Evolutionary conservation across 1,140 invertebrate genomes (phyloP).

Genomic region (Drosophila melanica): DNA sequence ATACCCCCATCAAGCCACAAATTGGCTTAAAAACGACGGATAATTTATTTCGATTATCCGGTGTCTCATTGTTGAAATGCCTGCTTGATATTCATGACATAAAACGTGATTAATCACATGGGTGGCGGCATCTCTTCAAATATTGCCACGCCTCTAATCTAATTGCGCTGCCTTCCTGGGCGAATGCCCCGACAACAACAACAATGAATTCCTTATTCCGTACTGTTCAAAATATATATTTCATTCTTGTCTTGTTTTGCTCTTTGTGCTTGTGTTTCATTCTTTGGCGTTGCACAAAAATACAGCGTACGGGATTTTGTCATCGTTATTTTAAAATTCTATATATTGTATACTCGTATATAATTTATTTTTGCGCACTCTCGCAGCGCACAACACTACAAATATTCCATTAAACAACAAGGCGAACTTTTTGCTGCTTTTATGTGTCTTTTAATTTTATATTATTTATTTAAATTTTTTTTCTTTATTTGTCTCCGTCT

Average conservation of each 20-base stretch:
- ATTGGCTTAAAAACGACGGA: neutral
- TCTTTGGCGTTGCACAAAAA: slow-evolving; percentile 55
- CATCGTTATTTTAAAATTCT: slow-evolving; percentile 83
- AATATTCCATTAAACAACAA: slow-evolving; percentile 74
- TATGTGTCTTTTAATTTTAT: slow-evolving; percentile 25
- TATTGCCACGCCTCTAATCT: slow-evolving; percentile 32
- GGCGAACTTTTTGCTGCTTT: slow-evolving; percentile 20
- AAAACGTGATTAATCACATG: slow-evolving; percentile 35
- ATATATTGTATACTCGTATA: slow-evolving; percentile 45
- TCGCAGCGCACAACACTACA: slow-evolving; percentile 43
- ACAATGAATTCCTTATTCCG: slow-evolving; percentile 6
- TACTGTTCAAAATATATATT: neutral
- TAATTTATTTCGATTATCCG: slow-evolving; percentile 5
- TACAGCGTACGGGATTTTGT: slow-evolving; percentile 65
- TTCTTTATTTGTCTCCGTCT: slow-evolving; percentile 19
- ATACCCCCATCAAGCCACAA: neutral
- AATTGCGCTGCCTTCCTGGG: slow-evolving; percentile 44
- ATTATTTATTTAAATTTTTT: slow-evolving; percentile 2
- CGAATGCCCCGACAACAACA: slow-evolving; percentile 19
- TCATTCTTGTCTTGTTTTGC: slow-evolving; percentile 25
- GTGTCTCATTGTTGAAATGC: slow-evolving; percentile 5
- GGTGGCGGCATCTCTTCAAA: slow-evolving; percentile 19
- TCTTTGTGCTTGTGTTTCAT: slow-evolving; percentile 33
- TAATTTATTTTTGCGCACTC: slow-evolving; percentile 38
- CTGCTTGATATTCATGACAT: slow-evolving; percentile 30